A percentile compares a stretch with the other conserved stretches of the same genome.
phyloP scores from a whole-genome alignment of 2,888 invertebrate genomes.

The Spilarctia lutea region DNA sequence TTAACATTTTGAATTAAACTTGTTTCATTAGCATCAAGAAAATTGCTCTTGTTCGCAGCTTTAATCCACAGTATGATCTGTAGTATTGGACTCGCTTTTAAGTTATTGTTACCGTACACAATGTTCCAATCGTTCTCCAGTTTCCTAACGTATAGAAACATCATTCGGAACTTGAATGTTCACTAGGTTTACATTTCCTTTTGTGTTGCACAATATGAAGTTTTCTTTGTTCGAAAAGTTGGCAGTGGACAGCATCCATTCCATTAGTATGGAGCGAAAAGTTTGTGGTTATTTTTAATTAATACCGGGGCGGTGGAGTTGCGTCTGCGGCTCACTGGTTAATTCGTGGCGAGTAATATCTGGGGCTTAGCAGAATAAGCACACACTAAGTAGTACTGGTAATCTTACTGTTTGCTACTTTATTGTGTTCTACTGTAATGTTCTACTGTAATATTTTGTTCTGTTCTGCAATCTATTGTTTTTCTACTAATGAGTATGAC shows the following conservation, averaged over 20 bases:
- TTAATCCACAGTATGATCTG: neutral
- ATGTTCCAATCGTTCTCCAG: neutral
- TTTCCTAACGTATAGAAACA: constrained; percentile 1
- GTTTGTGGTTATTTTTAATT: constrained; percentile 64
- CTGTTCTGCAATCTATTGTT: constrained; percentile 8
- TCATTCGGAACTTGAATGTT: constrained; percentile 33
- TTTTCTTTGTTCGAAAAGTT: constrained; percentile 60
- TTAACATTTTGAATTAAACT: neutral
- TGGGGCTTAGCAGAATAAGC: constrained; percentile 43
- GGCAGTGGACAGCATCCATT: constrained; percentile 59
- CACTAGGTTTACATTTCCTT: constrained; percentile 55
- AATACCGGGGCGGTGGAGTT: constrained; percentile 51
- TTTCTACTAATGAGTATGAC: constrained; percentile 1
- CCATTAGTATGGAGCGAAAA: constrained; percentile 57
- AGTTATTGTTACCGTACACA: too few relatives aligned
- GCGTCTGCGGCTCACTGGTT: constrained; percentile 41
- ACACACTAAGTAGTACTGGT: constrained; percentile 49
- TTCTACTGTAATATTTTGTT: constrained; percentile 24
- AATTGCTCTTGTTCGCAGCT: neutral
- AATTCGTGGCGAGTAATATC: constrained; percentile 49
- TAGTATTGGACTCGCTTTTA: neutral
- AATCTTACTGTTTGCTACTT: constrained; percentile 35
- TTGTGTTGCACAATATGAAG: constrained; percentile 53
- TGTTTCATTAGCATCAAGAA: neutral
- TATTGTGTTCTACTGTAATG: constrained; percentile 35